Conservation (phyloP, 2,888 invertebrate species). For the Ormyrus thymus region DNA sequence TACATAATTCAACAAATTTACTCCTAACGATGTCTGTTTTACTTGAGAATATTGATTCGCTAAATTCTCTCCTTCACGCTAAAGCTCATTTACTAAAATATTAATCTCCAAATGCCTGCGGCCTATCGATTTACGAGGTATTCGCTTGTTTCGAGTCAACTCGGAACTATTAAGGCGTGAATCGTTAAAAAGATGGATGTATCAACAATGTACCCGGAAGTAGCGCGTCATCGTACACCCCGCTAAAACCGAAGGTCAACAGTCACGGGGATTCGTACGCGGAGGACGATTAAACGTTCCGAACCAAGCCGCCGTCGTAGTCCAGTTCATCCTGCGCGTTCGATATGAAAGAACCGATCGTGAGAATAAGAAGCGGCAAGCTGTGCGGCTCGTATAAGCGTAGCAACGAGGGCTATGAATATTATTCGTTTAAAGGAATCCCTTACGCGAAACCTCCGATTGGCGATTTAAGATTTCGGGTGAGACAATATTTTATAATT, state of each 20-base stretch:
- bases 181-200: constrained; percentile 17
- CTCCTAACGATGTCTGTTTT: too few relatives aligned
- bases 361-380: constrained; percentile 38
- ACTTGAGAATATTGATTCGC: too few relatives aligned
- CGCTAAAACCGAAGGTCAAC: not conserved
- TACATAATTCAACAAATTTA: too few relatives aligned
- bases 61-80: too few relatives aligned
- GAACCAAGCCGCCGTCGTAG: not conserved
- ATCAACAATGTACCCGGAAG: constrained; percentile 6
- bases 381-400: constrained; percentile 36
- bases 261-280: not conserved
- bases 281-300: not conserved
- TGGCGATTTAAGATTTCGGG: constrained; percentile 53
- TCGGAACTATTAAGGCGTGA: constrained; percentile 8
- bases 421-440: constrained; percentile 51
- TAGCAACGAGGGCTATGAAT: constrained; percentile 46
- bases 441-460: constrained; percentile 53
- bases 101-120: constrained; percentile 3
- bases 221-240: constrained; percentile 17
- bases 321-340: not conserved
- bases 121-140: constrained; percentile 19
- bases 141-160: not conserved
- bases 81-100: constrained; percentile 6
- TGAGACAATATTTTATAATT: constrained; percentile 14
- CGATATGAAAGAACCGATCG: constrained; percentile 45